Conservation (phyloP, 1,140 invertebrate species). For the Hylaeus volcanicus region DNA sequence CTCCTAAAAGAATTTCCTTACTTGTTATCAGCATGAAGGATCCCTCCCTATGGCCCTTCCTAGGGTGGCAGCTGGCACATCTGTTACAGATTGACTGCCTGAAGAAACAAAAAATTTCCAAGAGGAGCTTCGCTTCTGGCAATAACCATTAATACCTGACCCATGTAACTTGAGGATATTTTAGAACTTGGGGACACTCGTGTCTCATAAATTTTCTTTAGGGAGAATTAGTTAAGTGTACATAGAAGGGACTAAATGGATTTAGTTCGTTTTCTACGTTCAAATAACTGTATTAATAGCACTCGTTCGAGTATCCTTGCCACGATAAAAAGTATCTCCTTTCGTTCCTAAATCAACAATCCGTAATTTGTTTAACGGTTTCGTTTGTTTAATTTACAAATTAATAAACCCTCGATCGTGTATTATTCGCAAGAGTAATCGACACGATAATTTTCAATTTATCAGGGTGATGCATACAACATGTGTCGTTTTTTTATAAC, state of each 20-base stretch:
- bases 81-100: slow-evolving; percentile 61
- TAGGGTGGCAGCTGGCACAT: slow-evolving; percentile 65
- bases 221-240: slow-evolving; percentile 43
- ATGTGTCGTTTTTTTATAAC: too few relatives aligned
- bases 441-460: background rate
- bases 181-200: slow-evolving; percentile 39
- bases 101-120: slow-evolving; percentile 62
- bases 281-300: slow-evolving; percentile 20
- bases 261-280: slow-evolving; percentile 7
- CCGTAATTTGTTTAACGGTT: background rate
- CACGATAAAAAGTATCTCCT: slow-evolving; percentile 17
- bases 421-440: background rate
- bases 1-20: slow-evolving; percentile 48
- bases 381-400: background rate
- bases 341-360: background rate
- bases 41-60: slow-evolving; percentile 29
- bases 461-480: background rate
- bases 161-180: slow-evolving; percentile 54
- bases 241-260: slow-evolving; percentile 35
- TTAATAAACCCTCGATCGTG: background rate
- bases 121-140: slow-evolving; percentile 55
- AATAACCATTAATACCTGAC: slow-evolving; percentile 65
- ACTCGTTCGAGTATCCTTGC: background rate
- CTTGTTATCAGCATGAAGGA: slow-evolving; percentile 60
- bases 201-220: slow-evolving; percentile 53